Conservation (phyloP, 1,140 invertebrate genomes). For the Scaptomyza hsui region DNA sequence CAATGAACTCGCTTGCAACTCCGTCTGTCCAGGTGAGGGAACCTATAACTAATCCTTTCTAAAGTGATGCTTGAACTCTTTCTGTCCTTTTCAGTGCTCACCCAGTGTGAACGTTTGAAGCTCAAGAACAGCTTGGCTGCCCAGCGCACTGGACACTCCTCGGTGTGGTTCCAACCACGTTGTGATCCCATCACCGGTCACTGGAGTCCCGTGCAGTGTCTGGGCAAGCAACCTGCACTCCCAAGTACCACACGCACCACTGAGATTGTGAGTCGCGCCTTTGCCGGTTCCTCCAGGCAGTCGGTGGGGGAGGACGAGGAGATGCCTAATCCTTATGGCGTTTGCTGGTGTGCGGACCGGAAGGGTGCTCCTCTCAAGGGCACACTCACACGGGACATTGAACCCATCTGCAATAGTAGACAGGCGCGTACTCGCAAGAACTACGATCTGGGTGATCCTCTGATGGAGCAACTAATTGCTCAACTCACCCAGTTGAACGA, state of each 20-base stretch:
- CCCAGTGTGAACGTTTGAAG: slow-evolving; percentile 90
- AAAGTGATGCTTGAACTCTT: not conserved
- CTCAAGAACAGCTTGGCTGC: slow-evolving; percentile 90
- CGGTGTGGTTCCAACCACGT: slow-evolving; percentile 87
- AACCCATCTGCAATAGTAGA: slow-evolving; percentile 90
- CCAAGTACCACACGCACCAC: slow-evolving; percentile 18
- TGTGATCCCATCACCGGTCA: slow-evolving; percentile 89
- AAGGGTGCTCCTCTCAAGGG: slow-evolving; percentile 92
- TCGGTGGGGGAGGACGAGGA: slow-evolving; percentile 1
- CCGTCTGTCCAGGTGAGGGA: slow-evolving; percentile 89
- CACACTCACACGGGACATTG: slow-evolving; percentile 88
- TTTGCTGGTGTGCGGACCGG: slow-evolving; percentile 94
- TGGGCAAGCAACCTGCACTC: slow-evolving; percentile 84
- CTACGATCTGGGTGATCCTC: slow-evolving; percentile 76
- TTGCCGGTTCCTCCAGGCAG: slow-evolving; percentile 17
- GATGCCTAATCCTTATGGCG: slow-evolving; percentile 83
- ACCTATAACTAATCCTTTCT: not conserved
- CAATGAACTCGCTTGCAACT: slow-evolving; percentile 91
- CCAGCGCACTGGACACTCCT: slow-evolving; percentile 86
- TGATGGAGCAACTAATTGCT: slow-evolving; percentile 88
- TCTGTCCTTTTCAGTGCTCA: slow-evolving; percentile 85
- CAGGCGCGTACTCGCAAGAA: slow-evolving; percentile 87
- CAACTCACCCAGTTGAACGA: slow-evolving; percentile 87
- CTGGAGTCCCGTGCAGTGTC: slow-evolving; percentile 92
- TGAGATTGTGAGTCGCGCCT: slow-evolving; percentile 65